Evolutionary conservation across 2,888 invertebrate species (phyloP), one percentile per base, ranked within the genome.

Genomic region (Lydus trimaculatus): DNA sequence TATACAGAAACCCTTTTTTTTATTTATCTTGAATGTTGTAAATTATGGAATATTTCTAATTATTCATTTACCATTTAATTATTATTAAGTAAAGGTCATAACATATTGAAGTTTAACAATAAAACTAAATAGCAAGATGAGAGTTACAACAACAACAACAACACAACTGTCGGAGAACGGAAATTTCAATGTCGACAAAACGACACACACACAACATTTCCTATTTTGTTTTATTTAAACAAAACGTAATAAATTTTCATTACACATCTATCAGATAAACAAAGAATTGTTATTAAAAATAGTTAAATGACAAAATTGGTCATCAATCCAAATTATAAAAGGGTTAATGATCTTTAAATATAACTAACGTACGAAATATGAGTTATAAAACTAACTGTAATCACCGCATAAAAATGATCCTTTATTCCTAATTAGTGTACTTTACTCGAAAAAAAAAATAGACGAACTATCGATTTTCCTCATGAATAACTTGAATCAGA

Each of bases 181-280:
- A 48, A 48, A 48, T 48, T n/a, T 48, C 48, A 48, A 48, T 48
- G 48, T 48, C 48, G 48, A 48, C 48, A 48, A n/a, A n/a, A n/a
- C n/a, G n/a, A n/a, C n/a, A n/a, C n/a, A 48, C 48, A 20, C 20
- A 20, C 48, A 48, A 20, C 9, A 20, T 20, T 48, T 48, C 48
- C 48, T 20, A 48, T 20, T 20, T 48, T 3, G 7, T 20, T n/a
- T n/a, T 20, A 48, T 23, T 48, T 20, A 20, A 20, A 20, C 11
- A 48, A 20, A 43, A 43, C 8, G 5, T 5, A 15, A 17, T 48
- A 48, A 48, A 48, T 48, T 48, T 9, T 2, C 11, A 48, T 43
- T 43, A 7, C 8, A 43, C 43, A n/a, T n/a, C n/a, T n/a, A n/a
- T n/a, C n/a, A n/a, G n/a, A n/a, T n/a, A n/a, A n/a, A n/a, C n/a